Percentiles rank a stretch among this genome's conserved stretches.
Evolutionary conservation across 2,888 invertebrate species (phyloP).

Genomic region (Molorchus minor): DNA sequence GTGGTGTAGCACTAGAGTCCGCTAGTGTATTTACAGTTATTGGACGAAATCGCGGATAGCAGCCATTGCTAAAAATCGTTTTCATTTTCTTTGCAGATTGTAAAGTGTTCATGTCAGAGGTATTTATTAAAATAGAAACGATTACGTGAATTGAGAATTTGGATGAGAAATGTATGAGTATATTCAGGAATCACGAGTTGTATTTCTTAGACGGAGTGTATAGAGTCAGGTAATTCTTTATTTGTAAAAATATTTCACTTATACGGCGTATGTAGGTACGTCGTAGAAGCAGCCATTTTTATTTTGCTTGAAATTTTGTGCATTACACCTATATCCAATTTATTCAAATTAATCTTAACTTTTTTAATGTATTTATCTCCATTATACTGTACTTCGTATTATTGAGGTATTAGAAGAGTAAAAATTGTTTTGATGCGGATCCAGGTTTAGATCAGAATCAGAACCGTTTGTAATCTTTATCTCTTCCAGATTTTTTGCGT

Average conservation of each 20-base stretch:
- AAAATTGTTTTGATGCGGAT: too few relatives aligned
- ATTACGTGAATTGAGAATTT: constrained; percentile 34
- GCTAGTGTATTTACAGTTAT: constrained; percentile 31
- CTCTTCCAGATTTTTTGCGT: constrained; percentile 16
- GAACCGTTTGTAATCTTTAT: constrained; percentile 4
- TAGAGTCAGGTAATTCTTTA: constrained; percentile 47
- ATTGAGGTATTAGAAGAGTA: background rate
- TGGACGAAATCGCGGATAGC: too few relatives aligned
- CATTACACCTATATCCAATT: constrained; percentile 35
- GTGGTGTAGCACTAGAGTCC: constrained; percentile 30
- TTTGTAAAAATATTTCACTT: constrained; percentile 17
- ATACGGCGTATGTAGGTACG: constrained; percentile 27
- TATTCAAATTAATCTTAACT: constrained; percentile 31
- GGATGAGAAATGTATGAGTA: constrained; percentile 43
- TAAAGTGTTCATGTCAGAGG: constrained; percentile 49
- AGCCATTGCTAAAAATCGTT: constrained; percentile 49
- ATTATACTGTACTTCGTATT: background rate
- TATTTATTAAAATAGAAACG: constrained; percentile 36
- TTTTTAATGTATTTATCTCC: constrained; percentile 16
- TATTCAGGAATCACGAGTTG: constrained; percentile 39
- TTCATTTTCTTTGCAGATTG: constrained; percentile 53
- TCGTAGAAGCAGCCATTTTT: constrained; percentile 48
- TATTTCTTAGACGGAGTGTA: constrained; percentile 39
- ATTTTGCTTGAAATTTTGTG: constrained; percentile 28
- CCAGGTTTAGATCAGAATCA: background rate